Conservation (phyloP, 2,113 vertebrate species). For the Malurus elegans region DNA sequence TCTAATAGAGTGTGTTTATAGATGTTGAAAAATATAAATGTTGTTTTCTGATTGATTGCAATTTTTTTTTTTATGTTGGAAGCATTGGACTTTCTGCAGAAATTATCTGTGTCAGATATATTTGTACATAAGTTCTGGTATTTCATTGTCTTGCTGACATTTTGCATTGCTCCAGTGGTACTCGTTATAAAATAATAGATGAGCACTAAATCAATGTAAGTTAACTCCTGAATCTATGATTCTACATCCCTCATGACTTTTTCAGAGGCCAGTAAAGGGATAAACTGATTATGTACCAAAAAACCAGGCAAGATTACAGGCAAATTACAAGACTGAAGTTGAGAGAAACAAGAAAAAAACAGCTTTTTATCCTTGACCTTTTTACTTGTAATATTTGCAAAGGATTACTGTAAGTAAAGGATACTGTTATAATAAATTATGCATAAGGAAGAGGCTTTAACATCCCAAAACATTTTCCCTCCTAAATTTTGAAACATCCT, state of each 20-base stretch:
- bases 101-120: neutral
- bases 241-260: neutral
- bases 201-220: neutral
- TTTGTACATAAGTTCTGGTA: neutral
- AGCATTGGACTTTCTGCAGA: neutral
- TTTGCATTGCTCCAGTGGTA: neutral
- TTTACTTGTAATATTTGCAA: neutral
- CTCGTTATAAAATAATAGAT: conserved; percentile 5
- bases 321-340: neutral
- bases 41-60: neutral
- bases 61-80: neutral
- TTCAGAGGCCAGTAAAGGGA: neutral
- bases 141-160: neutral
- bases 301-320: neutral
- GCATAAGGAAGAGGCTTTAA: neutral
- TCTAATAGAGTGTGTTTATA: neutral
- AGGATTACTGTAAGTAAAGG: neutral
- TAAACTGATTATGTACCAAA: neutral
- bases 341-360: neutral
- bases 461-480: neutral
- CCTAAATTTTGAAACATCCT: neutral
- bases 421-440: neutral
- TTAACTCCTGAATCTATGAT: neutral
- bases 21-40: neutral
- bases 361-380: neutral